Conservation (phyloP, 2,888 invertebrate species). For the Lysandra bellargus region DNA sequence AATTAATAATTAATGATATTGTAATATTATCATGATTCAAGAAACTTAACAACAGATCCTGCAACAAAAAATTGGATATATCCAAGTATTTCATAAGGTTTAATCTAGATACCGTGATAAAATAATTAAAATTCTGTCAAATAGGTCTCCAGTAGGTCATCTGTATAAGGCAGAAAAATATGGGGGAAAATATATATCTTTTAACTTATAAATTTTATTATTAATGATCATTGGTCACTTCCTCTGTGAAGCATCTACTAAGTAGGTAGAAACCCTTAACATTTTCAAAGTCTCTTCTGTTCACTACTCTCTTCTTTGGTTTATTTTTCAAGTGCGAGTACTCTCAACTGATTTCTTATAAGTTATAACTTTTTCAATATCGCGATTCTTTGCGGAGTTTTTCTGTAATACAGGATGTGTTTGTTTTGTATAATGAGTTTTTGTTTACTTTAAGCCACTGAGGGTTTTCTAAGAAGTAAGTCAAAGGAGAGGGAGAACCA, state of each 20-base stretch:
- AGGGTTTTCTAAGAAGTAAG: neutral
- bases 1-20: too few species aligned
- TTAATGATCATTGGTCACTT: neutral
- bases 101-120: too few species aligned
- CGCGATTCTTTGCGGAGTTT: neutral
- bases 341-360: neutral
- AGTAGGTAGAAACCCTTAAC: neutral
- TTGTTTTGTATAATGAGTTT: constrained; percentile 22
- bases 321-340: constrained; percentile 19
- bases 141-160: too few species aligned
- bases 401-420: constrained; percentile 14
- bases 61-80: too few species aligned
- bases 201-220: too few species aligned
- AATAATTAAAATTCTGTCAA: too few species aligned
- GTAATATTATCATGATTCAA: too few species aligned
- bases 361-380: constrained; percentile 6
- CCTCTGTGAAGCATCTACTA: neutral
- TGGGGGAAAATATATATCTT: too few species aligned
- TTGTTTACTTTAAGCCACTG: neutral
- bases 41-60: too few species aligned
- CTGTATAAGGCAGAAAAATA: too few species aligned
- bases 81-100: too few species aligned
- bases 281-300: neutral
- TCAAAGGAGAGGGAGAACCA: neutral
- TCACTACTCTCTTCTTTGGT: neutral